A percentile compares a stretch with the other conserved stretches of the same genome.
Evolutionary conservation across 2,888 invertebrate species (phyloP).

Genomic region (Phaedon cochleariae): DNA sequence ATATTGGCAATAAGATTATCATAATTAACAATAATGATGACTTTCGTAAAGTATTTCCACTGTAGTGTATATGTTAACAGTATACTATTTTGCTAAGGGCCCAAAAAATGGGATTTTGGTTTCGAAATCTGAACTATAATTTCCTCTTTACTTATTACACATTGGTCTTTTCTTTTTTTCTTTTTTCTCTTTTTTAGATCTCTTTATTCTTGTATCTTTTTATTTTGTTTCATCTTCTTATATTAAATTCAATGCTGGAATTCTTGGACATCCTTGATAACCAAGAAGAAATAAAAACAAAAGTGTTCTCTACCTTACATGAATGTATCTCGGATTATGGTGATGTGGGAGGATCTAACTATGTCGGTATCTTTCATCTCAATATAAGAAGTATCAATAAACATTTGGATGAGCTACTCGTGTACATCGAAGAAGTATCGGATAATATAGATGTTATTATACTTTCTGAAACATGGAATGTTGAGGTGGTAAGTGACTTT

Average conservation of each 20-base stretch:
- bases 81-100: slow-evolving; percentile 4
- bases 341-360: slow-evolving; percentile 3
- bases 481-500: too few relatives aligned
- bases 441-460: too few relatives aligned
- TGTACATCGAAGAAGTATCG: too few relatives aligned
- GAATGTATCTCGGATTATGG: slow-evolving; percentile 5
- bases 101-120: neutral
- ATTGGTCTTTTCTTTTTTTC: too few relatives aligned
- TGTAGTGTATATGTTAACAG: slow-evolving; percentile 9
- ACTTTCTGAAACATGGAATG: too few relatives aligned
- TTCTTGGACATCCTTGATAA: slow-evolving; percentile 13
- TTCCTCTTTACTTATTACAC: too few relatives aligned
- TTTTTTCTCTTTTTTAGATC: too few relatives aligned
- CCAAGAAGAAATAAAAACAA: slow-evolving; percentile 16
- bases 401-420: too few relatives aligned
- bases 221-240: too few relatives aligned
- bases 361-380: slow-evolving; percentile 14
- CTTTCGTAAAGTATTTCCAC: neutral
- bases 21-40: slow-evolving; percentile 8
- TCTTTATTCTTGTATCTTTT: neutral
- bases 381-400: too few relatives aligned
- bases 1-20: slow-evolving; percentile 11
- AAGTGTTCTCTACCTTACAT: slow-evolving; percentile 7
- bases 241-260: neutral
- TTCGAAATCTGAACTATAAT: slow-evolving; percentile 7